Conservation (phyloP, 2,113 vertebrate species). For the Corydoras maculifer region DNA sequence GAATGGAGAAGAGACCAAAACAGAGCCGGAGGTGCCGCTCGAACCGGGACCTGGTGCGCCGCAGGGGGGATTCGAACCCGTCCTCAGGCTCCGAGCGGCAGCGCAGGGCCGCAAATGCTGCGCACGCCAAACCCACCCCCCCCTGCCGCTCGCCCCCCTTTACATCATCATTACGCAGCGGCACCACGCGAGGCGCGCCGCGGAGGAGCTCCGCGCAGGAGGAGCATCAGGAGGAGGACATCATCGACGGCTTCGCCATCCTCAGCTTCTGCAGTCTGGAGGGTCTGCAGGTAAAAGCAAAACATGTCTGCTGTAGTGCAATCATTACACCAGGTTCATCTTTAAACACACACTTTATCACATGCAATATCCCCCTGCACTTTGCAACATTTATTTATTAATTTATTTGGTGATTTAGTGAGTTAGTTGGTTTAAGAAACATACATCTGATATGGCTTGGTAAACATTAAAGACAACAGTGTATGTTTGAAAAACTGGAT, state of each 20-base stretch:
- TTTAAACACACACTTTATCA: background rate
- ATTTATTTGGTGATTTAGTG: too few relatives aligned
- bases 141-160: background rate
- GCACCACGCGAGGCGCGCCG: too few relatives aligned
- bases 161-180: too few relatives aligned
- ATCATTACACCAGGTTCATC: too few relatives aligned
- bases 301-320: background rate
- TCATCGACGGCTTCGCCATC: slow-evolving; percentile 94
- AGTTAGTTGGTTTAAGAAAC: too few relatives aligned
- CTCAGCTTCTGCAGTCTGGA: slow-evolving; percentile 89
- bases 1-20: slow-evolving; percentile 86
- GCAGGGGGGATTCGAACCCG: too few relatives aligned
- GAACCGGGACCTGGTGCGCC: slow-evolving; percentile 72
- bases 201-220: slow-evolving; percentile 61
- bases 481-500: too few relatives aligned
- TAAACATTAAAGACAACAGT: too few relatives aligned
- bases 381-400: too few relatives aligned
- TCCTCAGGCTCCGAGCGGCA: too few relatives aligned
- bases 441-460: too few relatives aligned
- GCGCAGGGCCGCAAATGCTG: slow-evolving; percentile 42
- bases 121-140: slow-evolving; percentile 47
- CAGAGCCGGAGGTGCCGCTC: slow-evolving; percentile 81
- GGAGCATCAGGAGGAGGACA: slow-evolving; percentile 83
- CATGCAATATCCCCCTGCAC: background rate
- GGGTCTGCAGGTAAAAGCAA: slow-evolving; percentile 78